A percentile compares a stretch with the other conserved stretches of the same genome.
These are phyloP conservation scores for Metalampra italica DNA, from an alignment of 2,888 invertebrate genomes.

Conservation along the genomic window DNA sequence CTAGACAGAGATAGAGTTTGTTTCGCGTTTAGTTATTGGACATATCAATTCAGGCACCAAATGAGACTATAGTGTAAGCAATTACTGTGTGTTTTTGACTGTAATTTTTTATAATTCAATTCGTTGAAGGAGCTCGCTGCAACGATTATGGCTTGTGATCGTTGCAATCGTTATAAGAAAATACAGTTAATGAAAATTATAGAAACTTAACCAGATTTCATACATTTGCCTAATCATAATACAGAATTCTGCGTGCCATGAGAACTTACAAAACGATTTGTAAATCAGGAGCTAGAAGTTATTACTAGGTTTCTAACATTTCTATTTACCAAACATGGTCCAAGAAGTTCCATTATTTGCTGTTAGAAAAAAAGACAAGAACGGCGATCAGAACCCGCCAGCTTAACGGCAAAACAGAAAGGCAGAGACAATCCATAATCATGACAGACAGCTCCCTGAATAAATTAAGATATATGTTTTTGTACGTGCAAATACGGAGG, in stretches of 20 bases:
- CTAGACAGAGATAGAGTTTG: constrained; percentile 65
- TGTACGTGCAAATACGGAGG: constrained; percentile 18
- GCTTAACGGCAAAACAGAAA: too few species aligned
- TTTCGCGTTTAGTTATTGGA: constrained; percentile 72
- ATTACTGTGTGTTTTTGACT: constrained; percentile 57
- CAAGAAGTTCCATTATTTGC: too few species aligned
- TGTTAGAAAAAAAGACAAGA: too few species aligned
- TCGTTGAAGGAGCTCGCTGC: constrained; percentile 18
- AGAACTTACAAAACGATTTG: too few species aligned
- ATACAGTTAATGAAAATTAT: too few species aligned
- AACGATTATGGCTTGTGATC: neutral
- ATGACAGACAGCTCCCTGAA: neutral
- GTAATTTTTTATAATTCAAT: constrained; percentile 43
- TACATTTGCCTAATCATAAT: too few species aligned
- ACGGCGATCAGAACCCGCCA: too few species aligned
- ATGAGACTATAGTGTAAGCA: constrained; percentile 71
- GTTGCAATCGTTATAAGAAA: neutral
- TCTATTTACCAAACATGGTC: too few species aligned
- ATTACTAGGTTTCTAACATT: too few species aligned
- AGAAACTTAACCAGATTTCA: too few species aligned
- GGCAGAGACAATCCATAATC: neutral
- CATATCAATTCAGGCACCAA: constrained; percentile 78
- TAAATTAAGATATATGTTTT: neutral
- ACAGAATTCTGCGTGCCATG: too few species aligned
- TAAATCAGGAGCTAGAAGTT: too few species aligned